Percentiles rank a stretch among this genome's conserved stretches.
Conservation (phyloP, 2,797 vertebrate species). For the Pangasius djambal region DNA sequence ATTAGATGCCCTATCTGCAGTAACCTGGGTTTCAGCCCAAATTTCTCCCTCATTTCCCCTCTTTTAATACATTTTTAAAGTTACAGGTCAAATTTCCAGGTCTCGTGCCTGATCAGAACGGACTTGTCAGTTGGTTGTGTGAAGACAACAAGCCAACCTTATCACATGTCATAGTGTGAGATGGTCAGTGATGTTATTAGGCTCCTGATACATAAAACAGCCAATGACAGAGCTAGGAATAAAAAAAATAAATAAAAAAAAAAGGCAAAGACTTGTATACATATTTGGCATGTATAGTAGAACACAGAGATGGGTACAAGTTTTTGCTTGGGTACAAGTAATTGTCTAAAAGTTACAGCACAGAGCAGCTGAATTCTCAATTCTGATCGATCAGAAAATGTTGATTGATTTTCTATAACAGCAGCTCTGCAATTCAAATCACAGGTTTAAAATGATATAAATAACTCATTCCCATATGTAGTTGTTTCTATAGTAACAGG, state of each 20-base stretch:
- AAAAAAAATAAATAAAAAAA: background rate
- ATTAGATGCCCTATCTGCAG: background rate
- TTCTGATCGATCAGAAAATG: background rate
- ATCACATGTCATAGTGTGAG: background rate
- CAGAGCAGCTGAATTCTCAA: background rate
- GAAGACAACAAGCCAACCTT: background rate
- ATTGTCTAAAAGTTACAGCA: background rate
- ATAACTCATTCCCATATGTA: background rate
- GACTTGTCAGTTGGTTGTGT: background rate
- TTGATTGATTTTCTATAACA: background rate
- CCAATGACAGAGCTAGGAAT: background rate
- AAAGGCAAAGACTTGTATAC: background rate
- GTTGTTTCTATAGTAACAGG: background rate
- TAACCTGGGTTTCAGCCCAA: background rate
- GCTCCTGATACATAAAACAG: background rate
- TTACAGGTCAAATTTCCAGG: background rate
- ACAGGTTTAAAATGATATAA: background rate
- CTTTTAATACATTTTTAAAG: background rate
- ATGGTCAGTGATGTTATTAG: background rate
- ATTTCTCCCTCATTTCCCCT: background rate
- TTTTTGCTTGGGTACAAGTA: background rate
- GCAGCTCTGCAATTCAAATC: background rate
- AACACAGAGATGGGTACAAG: background rate
- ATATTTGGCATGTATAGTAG: background rate
- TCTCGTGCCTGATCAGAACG: background rate